phyloP scores from a whole-genome alignment of 1,140 invertebrate genomes.

The Gonioctena quinquepunctata region DNA sequence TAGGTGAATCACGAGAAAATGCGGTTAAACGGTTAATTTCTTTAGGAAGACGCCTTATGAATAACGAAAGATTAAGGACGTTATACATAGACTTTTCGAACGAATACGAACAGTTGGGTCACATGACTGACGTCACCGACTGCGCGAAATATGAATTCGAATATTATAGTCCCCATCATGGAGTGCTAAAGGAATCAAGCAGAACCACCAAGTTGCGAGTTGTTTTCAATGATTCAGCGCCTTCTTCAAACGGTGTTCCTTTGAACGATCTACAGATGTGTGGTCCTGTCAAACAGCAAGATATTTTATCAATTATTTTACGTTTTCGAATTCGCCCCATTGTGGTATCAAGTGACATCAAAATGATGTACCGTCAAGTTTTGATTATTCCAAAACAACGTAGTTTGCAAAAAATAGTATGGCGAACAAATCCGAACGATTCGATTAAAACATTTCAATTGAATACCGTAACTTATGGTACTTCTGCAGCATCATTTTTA shows the following conservation, averaged over 20 bases:
- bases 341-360: slow-evolving; percentile 53
- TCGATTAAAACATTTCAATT: slow-evolving; percentile 33
- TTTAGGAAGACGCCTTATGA: slow-evolving; percentile 43
- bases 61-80: slow-evolving; percentile 34
- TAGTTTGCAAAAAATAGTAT: slow-evolving; percentile 51
- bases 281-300: slow-evolving; percentile 46
- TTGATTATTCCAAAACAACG: slow-evolving; percentile 41
- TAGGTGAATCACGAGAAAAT: slow-evolving; percentile 45
- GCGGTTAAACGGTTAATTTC: slow-evolving; percentile 43
- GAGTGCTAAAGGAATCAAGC: slow-evolving; percentile 31
- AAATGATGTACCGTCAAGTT: slow-evolving; percentile 53
- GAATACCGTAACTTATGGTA: slow-evolving; percentile 41
- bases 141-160: slow-evolving; percentile 7
- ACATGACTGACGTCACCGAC: slow-evolving; percentile 26
- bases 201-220: slow-evolving; percentile 44
- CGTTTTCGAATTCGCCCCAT: slow-evolving; percentile 53
- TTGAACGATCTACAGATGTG: slow-evolving; percentile 30
- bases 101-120: slow-evolving; percentile 48
- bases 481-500: slow-evolving; percentile 42
- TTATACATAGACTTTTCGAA: slow-evolving; percentile 46
- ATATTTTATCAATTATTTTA: slow-evolving; percentile 53
- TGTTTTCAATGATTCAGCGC: slow-evolving; percentile 49
- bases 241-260: slow-evolving; percentile 31
- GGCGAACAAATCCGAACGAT: slow-evolving; percentile 42
- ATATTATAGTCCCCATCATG: slow-evolving; percentile 51